Evolutionary conservation across 2,797 vertebrate species (phyloP), one percentile per base, ranked within the genome.

Genomic region (Spizella passerina): DNA sequence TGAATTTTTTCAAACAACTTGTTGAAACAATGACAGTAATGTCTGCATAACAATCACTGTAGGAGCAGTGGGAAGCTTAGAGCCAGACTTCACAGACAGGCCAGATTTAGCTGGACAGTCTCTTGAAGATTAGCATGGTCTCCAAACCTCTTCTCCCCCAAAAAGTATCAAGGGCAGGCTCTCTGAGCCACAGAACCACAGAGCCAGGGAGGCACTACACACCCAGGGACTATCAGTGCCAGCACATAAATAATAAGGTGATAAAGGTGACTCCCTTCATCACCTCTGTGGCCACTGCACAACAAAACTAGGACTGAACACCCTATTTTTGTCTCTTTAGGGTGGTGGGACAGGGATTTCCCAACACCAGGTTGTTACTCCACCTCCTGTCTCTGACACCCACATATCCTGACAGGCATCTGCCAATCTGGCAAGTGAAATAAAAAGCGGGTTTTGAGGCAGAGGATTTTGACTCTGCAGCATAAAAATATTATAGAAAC

Each of bases 241-340:
- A 44, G 23, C 15, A 36, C 3, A 2, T 9, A 34, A 34, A 18
- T 53, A 41, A 26, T 7, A 47, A 47, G 46, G 47, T 15, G 47
- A 47, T 47, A 26, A 26, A 26, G 47, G 47, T 7, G 38, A 68
- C 23, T 2, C 13, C 21, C 22, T 2, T 73, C 30, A 36, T 8
- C 5, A 0, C 22, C 68, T 60, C 17, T 24, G 32, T 3, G 8
- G 30, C 38, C n/a, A 8, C 39, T 24, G 18, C 20, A 19, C 36
- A 39, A 47, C 39, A 56, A 14, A 89, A 52, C 23, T 3, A 52
- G 30, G 44, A 20, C 18, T 1, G 3, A 34, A 9, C 24, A 22
- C 1, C 1, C 1, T 1, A 12, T 5, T 82, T 73, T 32, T 1
- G 6, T 36, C 60, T 63, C 29, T 64, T 21, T 1, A 2, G 11